phyloP scores from a whole-genome alignment of 2,888 invertebrate genomes.

The Hipparchia semele region DNA sequence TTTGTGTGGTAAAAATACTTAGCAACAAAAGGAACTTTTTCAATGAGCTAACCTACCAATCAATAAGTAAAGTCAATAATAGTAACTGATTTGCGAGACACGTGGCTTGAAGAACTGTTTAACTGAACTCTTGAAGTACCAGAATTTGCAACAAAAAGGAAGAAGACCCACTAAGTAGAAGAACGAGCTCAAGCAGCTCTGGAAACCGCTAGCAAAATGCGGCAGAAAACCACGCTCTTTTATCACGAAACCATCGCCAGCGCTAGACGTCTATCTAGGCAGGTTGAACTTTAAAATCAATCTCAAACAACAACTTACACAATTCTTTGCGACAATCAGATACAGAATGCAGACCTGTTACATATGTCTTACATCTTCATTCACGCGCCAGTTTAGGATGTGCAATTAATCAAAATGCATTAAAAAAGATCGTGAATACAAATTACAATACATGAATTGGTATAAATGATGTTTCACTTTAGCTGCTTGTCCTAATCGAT shows the following conservation, averaged over 20 bases:
- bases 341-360: slow-evolving; percentile 17
- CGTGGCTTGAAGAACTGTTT: too few species aligned
- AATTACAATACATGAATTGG: slow-evolving; percentile 45
- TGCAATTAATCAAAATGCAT: slow-evolving; percentile 57
- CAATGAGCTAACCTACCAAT: background rate
- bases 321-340: slow-evolving; percentile 5
- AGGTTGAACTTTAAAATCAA: background rate
- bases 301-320: background rate
- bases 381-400: slow-evolving; percentile 49
- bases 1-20: background rate
- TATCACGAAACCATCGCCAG: background rate
- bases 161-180: too few species aligned
- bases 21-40: slow-evolving; percentile 1
- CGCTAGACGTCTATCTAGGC: background rate
- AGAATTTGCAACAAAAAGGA: too few species aligned
- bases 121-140: too few species aligned
- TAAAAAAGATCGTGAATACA: slow-evolving; percentile 59
- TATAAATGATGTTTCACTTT: slow-evolving; percentile 47
- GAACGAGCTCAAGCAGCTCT: background rate
- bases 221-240: background rate
- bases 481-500: slow-evolving; percentile 27
- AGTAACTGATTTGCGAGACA: background rate
- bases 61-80: background rate
- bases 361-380: slow-evolving; percentile 43
- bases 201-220: background rate